These are phyloP conservation scores for Eristalis tenax DNA, from an alignment of 2,888 invertebrate species.

Conservation along the genomic window DNA sequence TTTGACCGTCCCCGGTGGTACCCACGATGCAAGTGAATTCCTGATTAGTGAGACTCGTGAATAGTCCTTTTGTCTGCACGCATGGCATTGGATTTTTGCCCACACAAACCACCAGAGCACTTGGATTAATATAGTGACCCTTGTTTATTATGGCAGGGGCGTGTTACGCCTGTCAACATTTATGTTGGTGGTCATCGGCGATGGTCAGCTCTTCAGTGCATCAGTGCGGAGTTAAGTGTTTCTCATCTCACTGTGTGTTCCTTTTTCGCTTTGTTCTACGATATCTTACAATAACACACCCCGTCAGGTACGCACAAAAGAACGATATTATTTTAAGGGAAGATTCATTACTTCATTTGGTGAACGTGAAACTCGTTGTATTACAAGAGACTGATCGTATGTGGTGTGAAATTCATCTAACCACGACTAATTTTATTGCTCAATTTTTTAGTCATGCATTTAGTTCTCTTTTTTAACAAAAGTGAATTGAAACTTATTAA, in stretches of 20 bases:
- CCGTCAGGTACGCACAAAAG: constrained; percentile 64
- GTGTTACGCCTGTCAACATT: constrained; percentile 82
- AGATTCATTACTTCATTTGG: constrained; percentile 78
- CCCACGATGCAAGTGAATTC: constrained; percentile 39
- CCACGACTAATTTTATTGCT: constrained; percentile 82
- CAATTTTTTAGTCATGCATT: constrained; percentile 77
- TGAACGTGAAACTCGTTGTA: constrained; percentile 24
- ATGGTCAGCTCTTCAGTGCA: constrained; percentile 55
- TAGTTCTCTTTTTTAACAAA: constrained; percentile 13
- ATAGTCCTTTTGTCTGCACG: constrained; percentile 55
- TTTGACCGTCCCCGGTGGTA: constrained; percentile 61
- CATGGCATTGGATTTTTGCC: constrained; percentile 58
- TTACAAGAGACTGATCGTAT: constrained; percentile 38
- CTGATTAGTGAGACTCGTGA: constrained; percentile 57
- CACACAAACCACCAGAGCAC: constrained; percentile 40
- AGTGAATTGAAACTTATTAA: constrained; percentile 25
- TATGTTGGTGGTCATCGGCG: constrained; percentile 79
- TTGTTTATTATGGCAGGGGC: constrained; percentile 81
- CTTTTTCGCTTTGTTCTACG: constrained; percentile 63
- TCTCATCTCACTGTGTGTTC: constrained; percentile 62
- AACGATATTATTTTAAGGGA: constrained; percentile 66
- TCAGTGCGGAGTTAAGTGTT: constrained; percentile 47
- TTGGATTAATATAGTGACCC: constrained; percentile 75
- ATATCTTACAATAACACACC: constrained; percentile 65
- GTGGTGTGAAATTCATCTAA: constrained; percentile 79